phyloP scores from a whole-genome alignment of 2,888 invertebrate genomes.

The Meloe dianella region DNA sequence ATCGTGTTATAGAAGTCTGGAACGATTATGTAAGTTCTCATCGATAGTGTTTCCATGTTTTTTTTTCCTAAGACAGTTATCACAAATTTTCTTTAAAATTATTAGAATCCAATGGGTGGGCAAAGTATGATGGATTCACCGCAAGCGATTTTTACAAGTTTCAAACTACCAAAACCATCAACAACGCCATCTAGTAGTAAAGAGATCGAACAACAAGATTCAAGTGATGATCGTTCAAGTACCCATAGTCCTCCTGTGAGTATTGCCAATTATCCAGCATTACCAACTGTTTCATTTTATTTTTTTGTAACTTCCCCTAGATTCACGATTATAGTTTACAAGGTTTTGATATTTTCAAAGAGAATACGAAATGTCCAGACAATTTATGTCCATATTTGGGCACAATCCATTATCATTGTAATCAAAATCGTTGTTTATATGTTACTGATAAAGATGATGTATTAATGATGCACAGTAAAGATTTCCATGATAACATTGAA shows the following conservation, averaged over 20 bases:
- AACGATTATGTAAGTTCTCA: slow-evolving; percentile 79
- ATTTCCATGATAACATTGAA: slow-evolving; percentile 83
- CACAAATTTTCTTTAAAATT: background rate
- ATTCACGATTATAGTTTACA: slow-evolving; percentile 66
- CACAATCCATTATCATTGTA: slow-evolving; percentile 85
- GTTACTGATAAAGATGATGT: slow-evolving; percentile 80
- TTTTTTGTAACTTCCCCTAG: slow-evolving; percentile 37
- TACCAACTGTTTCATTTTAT: slow-evolving; percentile 10
- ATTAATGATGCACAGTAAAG: slow-evolving; percentile 82
- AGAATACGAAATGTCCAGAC: slow-evolving; percentile 74
- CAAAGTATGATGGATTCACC: slow-evolving; percentile 69
- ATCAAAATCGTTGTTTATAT: slow-evolving; percentile 80
- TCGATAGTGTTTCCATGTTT: too few species aligned
- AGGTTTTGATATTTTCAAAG: slow-evolving; percentile 68
- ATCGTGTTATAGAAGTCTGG: slow-evolving; percentile 91
- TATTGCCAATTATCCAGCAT: slow-evolving; percentile 28
- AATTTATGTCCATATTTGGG: slow-evolving; percentile 73
- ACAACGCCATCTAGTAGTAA: slow-evolving; percentile 50
- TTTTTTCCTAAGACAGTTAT: too few species aligned
- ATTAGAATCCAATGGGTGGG: slow-evolving; percentile 48
- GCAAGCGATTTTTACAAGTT: slow-evolving; percentile 91
- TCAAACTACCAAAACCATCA: slow-evolving; percentile 82
- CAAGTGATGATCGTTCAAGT: slow-evolving; percentile 56
- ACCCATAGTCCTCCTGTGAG: slow-evolving; percentile 55
- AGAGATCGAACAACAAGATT: slow-evolving; percentile 53